Conservation (phyloP, 2,113 vertebrate genomes). For the Porphyrio hochstetteri region DNA sequence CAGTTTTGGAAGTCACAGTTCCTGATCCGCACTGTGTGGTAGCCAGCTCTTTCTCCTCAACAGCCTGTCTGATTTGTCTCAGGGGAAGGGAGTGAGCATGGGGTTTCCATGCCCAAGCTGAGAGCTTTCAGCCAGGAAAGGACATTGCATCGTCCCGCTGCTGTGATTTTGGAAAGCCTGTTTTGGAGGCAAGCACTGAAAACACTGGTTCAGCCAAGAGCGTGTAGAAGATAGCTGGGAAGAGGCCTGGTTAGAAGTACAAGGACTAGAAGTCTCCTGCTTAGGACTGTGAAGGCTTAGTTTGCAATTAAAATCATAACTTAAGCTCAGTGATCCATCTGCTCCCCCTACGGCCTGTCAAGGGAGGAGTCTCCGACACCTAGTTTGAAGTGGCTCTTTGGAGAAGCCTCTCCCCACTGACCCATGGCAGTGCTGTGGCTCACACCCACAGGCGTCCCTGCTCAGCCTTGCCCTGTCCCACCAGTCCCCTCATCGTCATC, state of each 20-base stretch:
- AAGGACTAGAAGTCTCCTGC: background rate
- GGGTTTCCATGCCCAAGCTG: background rate
- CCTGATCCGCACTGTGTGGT: background rate
- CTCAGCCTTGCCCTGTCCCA: background rate
- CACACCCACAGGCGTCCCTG: background rate
- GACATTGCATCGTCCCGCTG: background rate
- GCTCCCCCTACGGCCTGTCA: background rate
- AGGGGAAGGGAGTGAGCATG: background rate
- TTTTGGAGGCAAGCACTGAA: background rate
- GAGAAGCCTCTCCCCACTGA: background rate
- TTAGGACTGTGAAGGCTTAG: background rate
- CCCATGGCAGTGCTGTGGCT: background rate
- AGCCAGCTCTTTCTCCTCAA: background rate
- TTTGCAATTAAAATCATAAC: background rate
- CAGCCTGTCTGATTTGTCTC: fast-evolving
- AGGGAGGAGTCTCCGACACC: background rate
- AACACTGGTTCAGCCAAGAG: background rate
- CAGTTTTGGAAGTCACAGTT: background rate
- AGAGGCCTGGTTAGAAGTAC: background rate
- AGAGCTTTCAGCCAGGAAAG: background rate
- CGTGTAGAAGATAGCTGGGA: background rate
- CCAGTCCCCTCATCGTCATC: background rate
- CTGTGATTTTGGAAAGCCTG: background rate
- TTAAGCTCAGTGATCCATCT: background rate
- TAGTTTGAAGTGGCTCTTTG: background rate